Percentiles rank a stretch among this genome's conserved stretches.
Evolutionary conservation across 2,888 invertebrate genomes (phyloP).

Genomic region (Pantelozetes paolii): DNA sequence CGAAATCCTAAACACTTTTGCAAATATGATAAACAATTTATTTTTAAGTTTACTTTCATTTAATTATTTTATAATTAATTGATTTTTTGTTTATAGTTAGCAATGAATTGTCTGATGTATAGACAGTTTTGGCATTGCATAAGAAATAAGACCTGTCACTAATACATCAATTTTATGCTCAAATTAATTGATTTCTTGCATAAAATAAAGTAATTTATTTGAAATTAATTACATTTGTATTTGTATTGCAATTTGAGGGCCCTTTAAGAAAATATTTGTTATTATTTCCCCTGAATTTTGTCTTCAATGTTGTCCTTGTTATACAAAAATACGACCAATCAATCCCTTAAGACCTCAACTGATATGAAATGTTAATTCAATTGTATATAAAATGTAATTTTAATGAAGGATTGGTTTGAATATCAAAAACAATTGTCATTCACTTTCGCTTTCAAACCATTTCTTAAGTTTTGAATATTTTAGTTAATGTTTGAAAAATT

Average conservation of each 20-base stretch:
- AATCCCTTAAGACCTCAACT: constrained; percentile 1
- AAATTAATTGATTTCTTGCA: not conserved
- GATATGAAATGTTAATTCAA: not conserved
- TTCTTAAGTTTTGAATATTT: not conserved
- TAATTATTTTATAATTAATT: too few species aligned
- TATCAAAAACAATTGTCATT: not conserved
- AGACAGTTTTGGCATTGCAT: constrained; percentile 14
- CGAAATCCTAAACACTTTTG: too few species aligned
- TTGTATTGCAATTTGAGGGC: too few species aligned
- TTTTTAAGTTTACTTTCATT: too few species aligned
- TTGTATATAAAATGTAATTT: not conserved
- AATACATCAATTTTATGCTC: not conserved
- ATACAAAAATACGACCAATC: not conserved
- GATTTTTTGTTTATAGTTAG: not conserved
- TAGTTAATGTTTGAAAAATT: too few species aligned
- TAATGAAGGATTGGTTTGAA: not conserved
- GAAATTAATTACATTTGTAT: too few species aligned
- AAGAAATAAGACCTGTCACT: not conserved
- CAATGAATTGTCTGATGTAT: not conserved
- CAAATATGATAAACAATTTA: too few species aligned
- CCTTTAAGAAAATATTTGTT: too few species aligned
- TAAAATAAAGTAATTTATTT: not conserved
- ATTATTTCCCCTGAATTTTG: too few species aligned
- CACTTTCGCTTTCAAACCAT: not conserved
- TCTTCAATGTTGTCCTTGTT: not conserved